Percentiles rank a stretch among this genome's conserved stretches.
These are phyloP conservation scores for Cepaea hortensis DNA, from an alignment of 2,888 invertebrate genomes.

Conservation along the genomic window DNA sequence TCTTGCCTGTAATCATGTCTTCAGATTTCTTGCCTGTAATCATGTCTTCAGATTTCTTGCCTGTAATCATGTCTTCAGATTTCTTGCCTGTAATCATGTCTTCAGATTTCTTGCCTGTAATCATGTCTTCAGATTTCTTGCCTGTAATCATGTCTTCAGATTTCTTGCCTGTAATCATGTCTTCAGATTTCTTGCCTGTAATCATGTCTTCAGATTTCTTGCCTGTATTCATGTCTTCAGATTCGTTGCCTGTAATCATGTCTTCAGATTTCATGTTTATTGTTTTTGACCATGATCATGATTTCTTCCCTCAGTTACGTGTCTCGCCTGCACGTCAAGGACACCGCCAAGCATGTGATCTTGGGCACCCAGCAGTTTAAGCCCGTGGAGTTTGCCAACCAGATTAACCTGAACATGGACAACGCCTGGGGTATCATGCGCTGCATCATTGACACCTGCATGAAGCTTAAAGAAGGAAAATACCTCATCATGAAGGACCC, in stretches of 20 bases:
- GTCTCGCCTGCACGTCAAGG: slow-evolving; percentile 93
- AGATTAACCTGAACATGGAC: slow-evolving; percentile 99
- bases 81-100: not conserved
- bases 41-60: not conserved
- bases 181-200: not conserved
- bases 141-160: not conserved
- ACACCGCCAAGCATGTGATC: slow-evolving; percentile 96
- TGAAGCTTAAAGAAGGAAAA: slow-evolving; percentile 95
- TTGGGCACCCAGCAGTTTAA: slow-evolving; percentile 97
- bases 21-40: not conserved
- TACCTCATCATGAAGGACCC: slow-evolving; percentile 99
- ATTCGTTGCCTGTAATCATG: not conserved
- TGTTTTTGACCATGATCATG: not conserved
- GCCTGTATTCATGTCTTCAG: too few relatives aligned
- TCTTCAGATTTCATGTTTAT: not conserved
- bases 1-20: not conserved
- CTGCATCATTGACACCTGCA: slow-evolving; percentile 96
- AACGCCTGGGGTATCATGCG: slow-evolving; percentile 99
- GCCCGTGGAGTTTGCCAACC: slow-evolving; percentile 97
- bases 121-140: too few relatives aligned
- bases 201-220: not conserved
- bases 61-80: too few relatives aligned
- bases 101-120: not conserved
- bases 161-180: not conserved
- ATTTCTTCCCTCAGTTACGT: slow-evolving; percentile 83